Conservation (phyloP, 1,140 invertebrate species). For the Monochamus saltuarius region DNA sequence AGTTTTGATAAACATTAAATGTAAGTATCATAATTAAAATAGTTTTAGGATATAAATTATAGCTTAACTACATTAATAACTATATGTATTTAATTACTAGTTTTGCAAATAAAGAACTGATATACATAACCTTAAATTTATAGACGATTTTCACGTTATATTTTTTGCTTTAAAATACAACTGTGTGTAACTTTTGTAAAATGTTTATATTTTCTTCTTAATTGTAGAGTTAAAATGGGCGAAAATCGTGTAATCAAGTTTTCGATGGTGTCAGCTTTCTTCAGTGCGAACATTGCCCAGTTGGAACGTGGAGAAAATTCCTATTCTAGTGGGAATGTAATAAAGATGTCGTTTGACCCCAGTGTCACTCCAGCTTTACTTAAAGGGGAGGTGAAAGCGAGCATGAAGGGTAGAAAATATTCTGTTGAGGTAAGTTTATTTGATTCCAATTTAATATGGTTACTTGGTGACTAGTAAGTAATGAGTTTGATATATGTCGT, state of each 20-base stretch:
- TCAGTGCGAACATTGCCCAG: slow-evolving; percentile 10
- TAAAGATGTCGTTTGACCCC: slow-evolving; percentile 6
- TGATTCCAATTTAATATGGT: not conserved
- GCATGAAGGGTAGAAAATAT: not conserved
- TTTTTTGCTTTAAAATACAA: too few species aligned
- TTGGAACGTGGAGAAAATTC: slow-evolving; percentile 19
- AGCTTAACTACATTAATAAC: too few species aligned
- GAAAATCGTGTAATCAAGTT: slow-evolving; percentile 13
- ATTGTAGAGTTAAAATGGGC: too few species aligned
- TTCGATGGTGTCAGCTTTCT: slow-evolving; percentile 13
- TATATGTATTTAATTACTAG: too few species aligned
- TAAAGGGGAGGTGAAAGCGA: slow-evolving; percentile 5
- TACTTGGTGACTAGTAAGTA: not conserved
- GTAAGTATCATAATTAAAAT: too few species aligned
- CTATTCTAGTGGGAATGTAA: slow-evolving; percentile 12
- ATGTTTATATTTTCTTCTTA: too few species aligned
- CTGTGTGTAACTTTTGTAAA: too few species aligned
- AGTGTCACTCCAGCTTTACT: slow-evolving; percentile 9
- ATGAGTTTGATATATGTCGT: not conserved
- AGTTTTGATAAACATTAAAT: too few species aligned
- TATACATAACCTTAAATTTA: too few species aligned
- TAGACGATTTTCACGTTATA: too few species aligned
- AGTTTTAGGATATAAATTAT: too few species aligned
- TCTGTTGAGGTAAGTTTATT: not conserved
- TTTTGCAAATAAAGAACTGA: too few species aligned